These are phyloP conservation scores for Eristalis intricaria DNA, from an alignment of 2,888 invertebrate species.

Conservation along the genomic window DNA sequence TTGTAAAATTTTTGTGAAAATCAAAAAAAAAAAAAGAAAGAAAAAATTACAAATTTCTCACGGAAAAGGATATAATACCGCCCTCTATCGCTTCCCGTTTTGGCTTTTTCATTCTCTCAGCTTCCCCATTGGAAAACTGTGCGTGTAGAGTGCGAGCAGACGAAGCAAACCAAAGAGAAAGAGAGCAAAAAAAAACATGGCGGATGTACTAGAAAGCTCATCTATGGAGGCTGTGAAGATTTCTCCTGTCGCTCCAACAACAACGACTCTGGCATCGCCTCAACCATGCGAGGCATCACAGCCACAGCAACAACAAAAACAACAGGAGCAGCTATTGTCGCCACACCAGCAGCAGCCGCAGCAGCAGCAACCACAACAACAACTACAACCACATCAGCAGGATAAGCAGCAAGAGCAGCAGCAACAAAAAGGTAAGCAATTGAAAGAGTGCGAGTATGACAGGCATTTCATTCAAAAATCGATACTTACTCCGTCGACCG, in stretches of 20 bases:
- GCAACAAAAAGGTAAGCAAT: constrained; percentile 65
- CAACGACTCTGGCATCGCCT: constrained; percentile 59
- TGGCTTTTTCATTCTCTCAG: neutral
- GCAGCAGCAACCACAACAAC: constrained; percentile 27
- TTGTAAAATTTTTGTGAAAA: neutral
- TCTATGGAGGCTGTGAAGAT: constrained; percentile 58
- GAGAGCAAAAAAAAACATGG: constrained; percentile 40
- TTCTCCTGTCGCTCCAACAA: constrained; percentile 50
- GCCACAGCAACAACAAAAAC: constrained; percentile 44
- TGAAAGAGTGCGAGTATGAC: neutral
- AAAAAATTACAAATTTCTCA: constrained; percentile 2
- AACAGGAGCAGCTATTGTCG: constrained; percentile 21
- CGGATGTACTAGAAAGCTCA: constrained; percentile 70
- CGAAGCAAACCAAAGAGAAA: neutral
- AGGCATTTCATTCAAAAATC: constrained; percentile 30
- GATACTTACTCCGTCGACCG: constrained; percentile 45
- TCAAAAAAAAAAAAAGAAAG: neutral
- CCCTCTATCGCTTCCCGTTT: constrained; percentile 1
- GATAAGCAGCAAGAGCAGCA: constrained; percentile 50
- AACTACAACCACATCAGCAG: constrained; percentile 33
- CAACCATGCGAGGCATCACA: constrained; percentile 38
- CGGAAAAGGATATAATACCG: constrained; percentile 25
- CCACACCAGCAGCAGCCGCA: constrained; percentile 30
- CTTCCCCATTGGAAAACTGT: constrained; percentile 47
- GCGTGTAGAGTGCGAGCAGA: neutral